A percentile compares a stretch with the other conserved stretches of the same genome.
Conservation (phyloP, 2,113 vertebrate genomes). For the Opisthocomus hoazin region DNA sequence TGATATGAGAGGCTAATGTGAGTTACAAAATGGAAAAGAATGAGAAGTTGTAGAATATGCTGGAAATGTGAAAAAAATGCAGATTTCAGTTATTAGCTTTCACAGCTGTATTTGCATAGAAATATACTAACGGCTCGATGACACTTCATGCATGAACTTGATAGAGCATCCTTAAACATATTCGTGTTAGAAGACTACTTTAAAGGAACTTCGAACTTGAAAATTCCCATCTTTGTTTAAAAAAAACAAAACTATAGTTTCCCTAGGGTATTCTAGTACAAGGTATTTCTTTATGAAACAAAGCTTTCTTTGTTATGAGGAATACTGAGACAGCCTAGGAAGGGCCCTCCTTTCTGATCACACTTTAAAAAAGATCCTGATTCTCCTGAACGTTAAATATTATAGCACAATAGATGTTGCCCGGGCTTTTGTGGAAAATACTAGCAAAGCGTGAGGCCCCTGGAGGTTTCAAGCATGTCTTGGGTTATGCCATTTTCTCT, state of each 20-base stretch:
- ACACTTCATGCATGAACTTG: constrained; percentile 45
- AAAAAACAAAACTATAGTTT: neutral
- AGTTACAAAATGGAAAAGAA: constrained; percentile 16
- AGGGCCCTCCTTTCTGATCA: constrained; percentile 16
- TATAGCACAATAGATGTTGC: neutral
- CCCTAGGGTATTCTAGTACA: neutral
- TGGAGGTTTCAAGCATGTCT: neutral
- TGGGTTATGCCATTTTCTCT: neutral
- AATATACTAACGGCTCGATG: constrained; percentile 29
- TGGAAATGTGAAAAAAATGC: constrained; percentile 53
- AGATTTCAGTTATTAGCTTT: constrained; percentile 61
- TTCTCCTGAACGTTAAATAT: constrained; percentile 39
- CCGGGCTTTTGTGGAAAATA: constrained; percentile 5
- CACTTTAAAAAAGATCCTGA: neutral
- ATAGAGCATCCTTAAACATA: constrained; percentile 38
- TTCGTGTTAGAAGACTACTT: constrained; percentile 37
- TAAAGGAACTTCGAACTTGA: neutral
- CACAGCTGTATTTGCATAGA: constrained; percentile 62
- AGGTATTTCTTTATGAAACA: constrained; percentile 33
- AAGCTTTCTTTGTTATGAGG: constrained; percentile 24
- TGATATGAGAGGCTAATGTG: constrained; percentile 47
- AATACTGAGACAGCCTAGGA: neutral
- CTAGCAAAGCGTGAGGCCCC: neutral
- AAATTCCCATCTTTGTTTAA: neutral
- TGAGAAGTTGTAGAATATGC: neutral